Base-by-base conservation (phyloP, 2,797 vertebrate genomes). In the Helicolenus hilgendorfi region DNA sequence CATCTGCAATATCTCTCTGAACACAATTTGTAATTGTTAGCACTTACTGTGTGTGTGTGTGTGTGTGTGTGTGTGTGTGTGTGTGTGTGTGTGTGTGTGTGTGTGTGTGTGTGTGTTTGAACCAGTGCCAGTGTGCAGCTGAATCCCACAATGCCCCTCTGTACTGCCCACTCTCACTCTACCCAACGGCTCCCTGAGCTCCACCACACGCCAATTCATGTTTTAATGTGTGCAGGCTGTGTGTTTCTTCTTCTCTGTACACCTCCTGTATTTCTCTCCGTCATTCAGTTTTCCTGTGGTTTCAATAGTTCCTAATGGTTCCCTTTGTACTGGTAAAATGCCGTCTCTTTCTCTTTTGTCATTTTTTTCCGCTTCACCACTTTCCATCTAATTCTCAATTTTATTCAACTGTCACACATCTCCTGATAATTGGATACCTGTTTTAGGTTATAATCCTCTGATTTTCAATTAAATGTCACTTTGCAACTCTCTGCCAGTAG, bases 121-220 rank as follows among this genome's bases (percentile, higher is more conserved):
- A 94, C 35, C 60, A 20, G 74, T 88, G 95, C 93, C 94, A 95
- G 89, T 75, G 70, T 88, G 93, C 92, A 96, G 95, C 95, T 91
- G 93, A 89, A 72, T 86, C 92, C 89, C 93, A 97, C 95, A 98
- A 96, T 96, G 95, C 90, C 72, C 78, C 87, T 95, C 94, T 97
- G 94, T 97, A 14, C 83, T 72, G 58, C 89, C 80, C 79, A 85
- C 86, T 81, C 83, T 72, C 36, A 80, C 65, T 74, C 77, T 72
- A 69, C 67, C 89, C 87, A 91, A 26, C 62, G 38, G 77, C 77
- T 78, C 90, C 75, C 77, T 77, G 75, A 87, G 87, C 77, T 81
- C 89, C 86, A 92, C 82, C 87, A 95, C 1, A 75, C 92, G 90
- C 92, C 64, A 89, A 89, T 97, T 96, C 91, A 94, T 86, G 81